Base-by-base conservation (phyloP, 2,888 invertebrate species). In the Microchrysa polita region DNA sequence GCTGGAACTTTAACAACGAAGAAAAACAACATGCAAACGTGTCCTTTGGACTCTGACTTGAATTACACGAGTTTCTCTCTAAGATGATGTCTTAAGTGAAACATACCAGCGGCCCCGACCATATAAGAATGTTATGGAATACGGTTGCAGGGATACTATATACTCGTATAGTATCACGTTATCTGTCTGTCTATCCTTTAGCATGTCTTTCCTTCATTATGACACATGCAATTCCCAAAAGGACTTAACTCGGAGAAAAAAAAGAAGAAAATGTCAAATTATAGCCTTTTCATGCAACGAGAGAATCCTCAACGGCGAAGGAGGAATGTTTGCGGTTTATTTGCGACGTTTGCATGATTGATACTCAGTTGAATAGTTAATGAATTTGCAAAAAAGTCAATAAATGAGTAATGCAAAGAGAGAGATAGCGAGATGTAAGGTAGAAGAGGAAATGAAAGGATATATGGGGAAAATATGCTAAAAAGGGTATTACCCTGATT, bases 221-320 rank as follows among this genome's bases (percentile, higher is more conserved):
- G 69, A 69, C 69, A 69, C 69, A 69, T 69, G 69, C 34, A 16
- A 69, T 69, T 69, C 69, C 57, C 69, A 7, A 5, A 40, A 57
- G 69, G 55, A 57, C 69, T 48, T 5, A 34, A 34, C 27, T 40
- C n/a, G n/a, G n/a, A n/a, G n/a, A n/a, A n/a, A n/a, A n/a, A n/a
- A n/a, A 40, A 18, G 55, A 69, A 69, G 55, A 69, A 55, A 69
- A 55, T 55, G 69, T 69, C 69, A 69, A 69, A 69, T 69, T 69
- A 69, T 69, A 69, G 20, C 69, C 40, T 55, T 14, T 34, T 7
- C 27, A 34, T 34, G 27, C 27, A 34, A 34, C 27, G 27, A 34
- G 27, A 5, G 27, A 34, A 34, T 34, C 27, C 27, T 34, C 7
- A 7, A 34, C 27, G 69, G 55, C 53, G 40, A 55, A 69, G 20